These are phyloP conservation scores for Bubo blakistoni DNA, from an alignment of 2,113 vertebrate genomes.

Conservation along the genomic window DNA sequence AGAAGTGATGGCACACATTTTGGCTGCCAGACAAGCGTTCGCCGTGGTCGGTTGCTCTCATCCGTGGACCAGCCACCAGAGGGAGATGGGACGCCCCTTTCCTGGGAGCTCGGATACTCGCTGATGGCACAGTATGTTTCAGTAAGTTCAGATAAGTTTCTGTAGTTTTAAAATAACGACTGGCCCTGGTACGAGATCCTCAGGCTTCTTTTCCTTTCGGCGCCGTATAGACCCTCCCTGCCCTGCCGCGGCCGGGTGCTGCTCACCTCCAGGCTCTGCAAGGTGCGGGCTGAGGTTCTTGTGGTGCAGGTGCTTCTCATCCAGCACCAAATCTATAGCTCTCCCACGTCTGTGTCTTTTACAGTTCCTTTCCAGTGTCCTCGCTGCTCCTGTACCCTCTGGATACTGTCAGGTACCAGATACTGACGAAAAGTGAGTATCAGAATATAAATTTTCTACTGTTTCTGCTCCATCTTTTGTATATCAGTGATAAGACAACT, in stretches of 20 bases:
- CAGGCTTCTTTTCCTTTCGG: background rate
- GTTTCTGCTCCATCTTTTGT: background rate
- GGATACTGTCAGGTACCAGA: background rate
- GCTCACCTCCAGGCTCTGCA: background rate
- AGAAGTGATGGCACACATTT: rapidly evolving
- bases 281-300: background rate
- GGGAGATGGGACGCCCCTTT: background rate
- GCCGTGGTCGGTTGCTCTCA: background rate
- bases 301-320: background rate
- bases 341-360: background rate
- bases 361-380: background rate
- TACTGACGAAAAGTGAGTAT: background rate
- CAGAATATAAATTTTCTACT: background rate
- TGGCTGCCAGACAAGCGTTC: rapidly evolving
- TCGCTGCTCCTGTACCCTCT: background rate
- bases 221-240: background rate
- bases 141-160: background rate
- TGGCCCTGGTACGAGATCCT: background rate
- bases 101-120: background rate
- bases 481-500: background rate
- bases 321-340: background rate
- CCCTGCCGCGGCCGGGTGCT: rapidly evolving
- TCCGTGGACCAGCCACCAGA: background rate
- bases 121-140: background rate
- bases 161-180: background rate